phyloP scores from a whole-genome alignment of 2,888 invertebrate species.

The Drosophila mimetica region DNA sequence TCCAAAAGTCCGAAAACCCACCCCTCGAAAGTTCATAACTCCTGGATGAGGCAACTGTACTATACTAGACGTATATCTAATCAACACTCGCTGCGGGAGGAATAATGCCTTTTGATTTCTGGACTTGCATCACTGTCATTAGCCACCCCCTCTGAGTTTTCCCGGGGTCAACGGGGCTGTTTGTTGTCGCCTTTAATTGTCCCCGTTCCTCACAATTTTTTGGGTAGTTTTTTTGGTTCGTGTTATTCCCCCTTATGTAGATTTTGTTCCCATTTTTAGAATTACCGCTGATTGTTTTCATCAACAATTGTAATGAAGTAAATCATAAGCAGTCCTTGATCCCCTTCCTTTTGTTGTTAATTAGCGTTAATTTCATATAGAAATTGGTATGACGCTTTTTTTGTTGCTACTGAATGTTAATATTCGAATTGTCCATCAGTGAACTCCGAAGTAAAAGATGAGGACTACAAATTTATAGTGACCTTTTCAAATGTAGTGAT shows the following conservation, averaged over 20 bases:
- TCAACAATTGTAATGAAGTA: slow-evolving; percentile 72
- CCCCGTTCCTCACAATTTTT: slow-evolving; percentile 44
- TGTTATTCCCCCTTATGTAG: slow-evolving; percentile 52
- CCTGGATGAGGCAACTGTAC: slow-evolving; percentile 70
- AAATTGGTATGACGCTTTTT: slow-evolving; percentile 17
- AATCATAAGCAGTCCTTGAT: slow-evolving; percentile 66
- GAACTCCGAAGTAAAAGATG: neutral
- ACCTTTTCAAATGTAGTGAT: too few relatives aligned
- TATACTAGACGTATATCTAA: slow-evolving; percentile 43
- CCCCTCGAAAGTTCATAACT: slow-evolving; percentile 58
- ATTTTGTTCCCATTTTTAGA: slow-evolving; percentile 51
- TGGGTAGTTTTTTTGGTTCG: slow-evolving; percentile 42
- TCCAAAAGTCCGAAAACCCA: slow-evolving; percentile 35
- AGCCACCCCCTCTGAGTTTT: slow-evolving; percentile 58
- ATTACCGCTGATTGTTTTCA: slow-evolving; percentile 77
- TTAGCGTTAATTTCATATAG: slow-evolving; percentile 71
- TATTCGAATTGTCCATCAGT: neutral
- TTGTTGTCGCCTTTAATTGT: slow-evolving; percentile 79
- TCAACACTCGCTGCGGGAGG: slow-evolving; percentile 61
- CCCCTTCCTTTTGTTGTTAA: slow-evolving; percentile 60
- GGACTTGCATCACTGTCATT: slow-evolving; percentile 71
- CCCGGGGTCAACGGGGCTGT: slow-evolving; percentile 58
- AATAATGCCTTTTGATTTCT: slow-evolving; percentile 73
- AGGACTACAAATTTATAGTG: too few relatives aligned
- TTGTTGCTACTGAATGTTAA: neutral